Base-by-base conservation (phyloP, 2,797 vertebrate genomes). In the Gambusia yucatana region DNA sequence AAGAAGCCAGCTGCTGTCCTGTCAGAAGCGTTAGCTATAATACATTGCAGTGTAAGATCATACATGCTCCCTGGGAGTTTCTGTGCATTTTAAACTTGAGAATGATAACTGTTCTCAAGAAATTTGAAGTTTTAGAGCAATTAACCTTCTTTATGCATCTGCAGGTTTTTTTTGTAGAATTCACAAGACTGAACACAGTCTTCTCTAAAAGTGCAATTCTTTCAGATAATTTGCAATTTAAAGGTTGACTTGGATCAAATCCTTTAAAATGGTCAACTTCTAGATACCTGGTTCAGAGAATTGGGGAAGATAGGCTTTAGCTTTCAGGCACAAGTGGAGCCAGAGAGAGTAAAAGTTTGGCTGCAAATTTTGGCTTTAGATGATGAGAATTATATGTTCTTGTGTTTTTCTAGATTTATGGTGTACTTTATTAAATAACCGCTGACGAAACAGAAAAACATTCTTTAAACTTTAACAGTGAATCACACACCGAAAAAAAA, bases 1-100 rank as follows among this genome's bases (percentile, higher is more conserved):
- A 88, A 86, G 84, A 83, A 91, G 89, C 89, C 93, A 94, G 93
- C 92, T 92, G 92, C 91, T 90, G 90, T 81, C 80, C 87, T 85
- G 89, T 90, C 91, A 92, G 89, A 86, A 47, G 80, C 87, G 73
- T 86, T 87, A 84, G 84, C 87, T 91, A 93, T 89, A 93, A 92
- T 90, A 82, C 83, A 73, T 17, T 72, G 46, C 89, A 89, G 88
- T 92, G 93, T 88, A 78, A 81, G 84, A 86, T 75, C 73, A 85
- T 70, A 90, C 72, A 30, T 13, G 44, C 36, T 57, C 78, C 89
- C 86, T 0, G 22, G 81, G 86, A 87, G 73, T 50, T 79, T 74
- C 73, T 17, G 44, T 77, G 7, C 48, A 50, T 28, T 59, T 10
- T 78, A 7, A 72, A 70, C 73, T 75, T 72, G 46, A 83, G 88